A percentile compares a stretch with the other conserved stretches of the same genome.
These are phyloP conservation scores for Columba guinea DNA, from an alignment of 2,797 vertebrate genomes.

Conservation along the genomic window DNA sequence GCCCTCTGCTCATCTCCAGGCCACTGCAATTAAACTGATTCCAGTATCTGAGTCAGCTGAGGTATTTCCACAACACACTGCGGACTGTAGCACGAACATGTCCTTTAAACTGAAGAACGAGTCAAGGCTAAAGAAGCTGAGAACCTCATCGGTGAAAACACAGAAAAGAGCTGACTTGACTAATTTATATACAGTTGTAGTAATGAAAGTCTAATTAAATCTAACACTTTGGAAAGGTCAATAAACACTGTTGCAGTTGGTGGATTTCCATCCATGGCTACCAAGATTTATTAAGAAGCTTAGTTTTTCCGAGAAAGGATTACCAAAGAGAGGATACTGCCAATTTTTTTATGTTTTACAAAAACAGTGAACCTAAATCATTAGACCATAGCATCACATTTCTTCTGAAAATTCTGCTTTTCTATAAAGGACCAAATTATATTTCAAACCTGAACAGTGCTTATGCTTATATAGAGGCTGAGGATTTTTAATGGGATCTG, in stretches of 20 bases:
- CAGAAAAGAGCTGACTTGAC: conserved; percentile 21
- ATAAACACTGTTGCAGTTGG: conserved; percentile 40
- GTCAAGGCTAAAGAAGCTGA: neutral
- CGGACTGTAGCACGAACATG: neutral
- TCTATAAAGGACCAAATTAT: neutral
- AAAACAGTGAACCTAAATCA: conserved; percentile 23
- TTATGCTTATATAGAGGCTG: neutral
- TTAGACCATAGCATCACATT: conserved; percentile 21
- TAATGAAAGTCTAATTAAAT: conserved; percentile 57
- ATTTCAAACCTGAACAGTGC: neutral
- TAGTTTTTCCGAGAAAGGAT: conserved; percentile 62
- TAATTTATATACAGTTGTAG: conserved; percentile 5
- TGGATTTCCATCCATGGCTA: conserved; percentile 37
- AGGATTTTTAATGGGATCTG: neutral
- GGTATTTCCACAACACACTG: neutral
- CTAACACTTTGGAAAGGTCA: conserved; percentile 54
- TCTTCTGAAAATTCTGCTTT: conserved; percentile 17
- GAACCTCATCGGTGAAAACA: neutral
- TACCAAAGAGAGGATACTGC: conserved; percentile 40
- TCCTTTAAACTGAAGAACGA: neutral
- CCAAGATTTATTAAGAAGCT: conserved; percentile 60
- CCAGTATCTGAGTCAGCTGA: neutral
- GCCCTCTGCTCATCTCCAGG: neutral
- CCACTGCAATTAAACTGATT: neutral
- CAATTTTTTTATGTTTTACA: conserved; percentile 25